These are phyloP conservation scores for Copsychus sechellarum DNA, from an alignment of 2,113 vertebrate genomes.

Conservation along the genomic window DNA sequence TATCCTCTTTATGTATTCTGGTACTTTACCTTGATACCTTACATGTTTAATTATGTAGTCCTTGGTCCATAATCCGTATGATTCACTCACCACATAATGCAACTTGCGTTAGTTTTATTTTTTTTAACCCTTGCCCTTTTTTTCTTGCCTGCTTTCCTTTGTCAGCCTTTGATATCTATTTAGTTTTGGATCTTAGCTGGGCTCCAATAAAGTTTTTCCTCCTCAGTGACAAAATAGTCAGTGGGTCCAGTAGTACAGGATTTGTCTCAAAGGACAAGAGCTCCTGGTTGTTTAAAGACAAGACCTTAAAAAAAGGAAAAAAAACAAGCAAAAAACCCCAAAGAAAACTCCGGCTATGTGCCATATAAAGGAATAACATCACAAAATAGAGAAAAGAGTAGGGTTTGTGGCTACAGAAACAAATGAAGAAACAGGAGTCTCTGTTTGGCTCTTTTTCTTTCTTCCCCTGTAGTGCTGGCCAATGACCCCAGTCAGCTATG, in stretches of 20 bases:
- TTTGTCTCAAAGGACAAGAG: neutral
- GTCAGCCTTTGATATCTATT: neutral
- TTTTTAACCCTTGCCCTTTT: constrained; percentile 50
- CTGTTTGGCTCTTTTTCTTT: neutral
- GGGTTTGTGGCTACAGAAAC: neutral
- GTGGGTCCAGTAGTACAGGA: neutral
- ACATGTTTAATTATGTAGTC: constrained; percentile 81
- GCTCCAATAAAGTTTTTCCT: neutral
- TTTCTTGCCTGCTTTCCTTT: neutral
- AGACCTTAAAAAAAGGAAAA: neutral
- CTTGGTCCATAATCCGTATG: constrained; percentile 74
- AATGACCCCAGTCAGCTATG: neutral
- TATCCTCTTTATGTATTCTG: constrained; percentile 83
- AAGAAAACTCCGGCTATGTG: neutral
- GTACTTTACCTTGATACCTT: constrained; percentile 84
- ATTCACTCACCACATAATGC: constrained; percentile 54
- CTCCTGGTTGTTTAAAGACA: neutral
- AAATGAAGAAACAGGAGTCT: neutral
- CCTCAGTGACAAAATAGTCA: neutral
- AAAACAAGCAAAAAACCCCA: neutral
- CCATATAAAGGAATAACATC: neutral
- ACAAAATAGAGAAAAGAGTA: neutral
- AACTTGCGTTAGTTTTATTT: constrained; percentile 3
- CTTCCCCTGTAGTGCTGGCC: neutral
- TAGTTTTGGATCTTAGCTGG: neutral